Percentiles rank a stretch among this genome's conserved stretches.
Conservation (phyloP, 2,888 invertebrate species). For the Harmothoe impar region DNA sequence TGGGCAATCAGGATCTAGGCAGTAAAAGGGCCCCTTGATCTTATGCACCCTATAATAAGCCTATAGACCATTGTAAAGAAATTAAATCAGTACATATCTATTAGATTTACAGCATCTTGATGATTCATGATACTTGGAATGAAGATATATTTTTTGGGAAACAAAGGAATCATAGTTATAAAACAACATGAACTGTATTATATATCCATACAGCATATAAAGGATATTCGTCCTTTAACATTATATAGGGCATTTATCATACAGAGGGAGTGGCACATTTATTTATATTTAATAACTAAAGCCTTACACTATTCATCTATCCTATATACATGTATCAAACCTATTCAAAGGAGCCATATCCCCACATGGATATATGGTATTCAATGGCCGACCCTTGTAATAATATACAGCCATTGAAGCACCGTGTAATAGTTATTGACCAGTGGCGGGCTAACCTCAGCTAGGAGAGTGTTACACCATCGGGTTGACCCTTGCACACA, state of each 20-base stretch:
- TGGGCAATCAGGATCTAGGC: no score
- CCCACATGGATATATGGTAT: no score
- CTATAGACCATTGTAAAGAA: no score
- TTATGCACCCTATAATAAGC: no score
- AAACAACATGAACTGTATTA: not conserved
- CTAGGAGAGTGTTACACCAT: not conserved
- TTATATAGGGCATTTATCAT: not conserved
- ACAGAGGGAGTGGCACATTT: not conserved
- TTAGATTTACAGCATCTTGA: no score
- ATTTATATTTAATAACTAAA: no score
- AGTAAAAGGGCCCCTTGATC: no score
- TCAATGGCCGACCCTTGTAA: not conserved
- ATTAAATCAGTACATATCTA: no score
- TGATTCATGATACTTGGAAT: no score
- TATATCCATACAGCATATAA: not conserved
- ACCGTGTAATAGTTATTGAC: constrained; percentile 3
- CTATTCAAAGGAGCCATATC: no score
- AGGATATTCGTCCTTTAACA: not conserved
- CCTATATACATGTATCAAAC: not conserved
- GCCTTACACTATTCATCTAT: no score
- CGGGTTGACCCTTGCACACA: not conserved
- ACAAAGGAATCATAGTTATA: not conserved
- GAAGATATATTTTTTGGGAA: no score
- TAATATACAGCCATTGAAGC: constrained; percentile 35
- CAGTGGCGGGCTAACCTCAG: not conserved